These are phyloP conservation scores for Hypsopygia costalis DNA, from an alignment of 2,888 invertebrate genomes.

Conservation along the genomic window DNA sequence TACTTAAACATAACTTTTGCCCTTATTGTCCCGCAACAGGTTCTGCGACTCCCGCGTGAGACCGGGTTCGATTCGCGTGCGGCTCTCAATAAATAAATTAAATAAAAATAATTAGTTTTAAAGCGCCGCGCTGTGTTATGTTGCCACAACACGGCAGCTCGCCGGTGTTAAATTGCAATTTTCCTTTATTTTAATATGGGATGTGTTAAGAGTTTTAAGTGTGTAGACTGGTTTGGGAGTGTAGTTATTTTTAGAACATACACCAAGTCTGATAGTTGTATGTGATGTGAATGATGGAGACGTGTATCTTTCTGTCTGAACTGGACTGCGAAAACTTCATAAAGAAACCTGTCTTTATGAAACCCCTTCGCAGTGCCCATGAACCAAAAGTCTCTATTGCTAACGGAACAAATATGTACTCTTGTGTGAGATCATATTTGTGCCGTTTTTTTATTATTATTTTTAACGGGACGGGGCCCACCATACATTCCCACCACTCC, in stretches of 20 bases:
- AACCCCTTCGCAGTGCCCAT: too few relatives aligned
- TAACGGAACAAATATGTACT: too few relatives aligned
- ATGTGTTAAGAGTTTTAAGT: constrained; percentile 34
- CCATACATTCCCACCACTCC: too few relatives aligned
- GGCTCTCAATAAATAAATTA: constrained; percentile 65
- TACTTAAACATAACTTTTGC: constrained; percentile 23
- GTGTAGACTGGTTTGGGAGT: not conserved
- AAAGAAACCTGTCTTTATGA: too few relatives aligned
- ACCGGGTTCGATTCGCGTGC: constrained; percentile 49
- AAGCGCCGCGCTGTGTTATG: constrained; percentile 40
- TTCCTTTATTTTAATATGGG: constrained; percentile 46
- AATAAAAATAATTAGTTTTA: constrained; percentile 69
- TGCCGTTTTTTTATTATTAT: too few relatives aligned
- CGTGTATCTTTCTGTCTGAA: too few relatives aligned
- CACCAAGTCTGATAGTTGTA: not conserved
- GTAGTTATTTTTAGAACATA: not conserved
- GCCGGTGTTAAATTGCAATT: constrained; percentile 58
- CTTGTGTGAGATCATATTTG: too few relatives aligned
- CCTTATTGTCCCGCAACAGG: constrained; percentile 45
- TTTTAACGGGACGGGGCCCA: too few relatives aligned
- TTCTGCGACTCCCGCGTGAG: constrained; percentile 49
- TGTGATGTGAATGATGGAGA: too few relatives aligned
- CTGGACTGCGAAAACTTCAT: too few relatives aligned
- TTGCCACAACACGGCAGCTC: constrained; percentile 54
- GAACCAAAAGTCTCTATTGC: too few relatives aligned